Evolutionary conservation across 92 coral and sea anemone genomes (phyloP).

Genomic region (Porites lobata): DNA sequence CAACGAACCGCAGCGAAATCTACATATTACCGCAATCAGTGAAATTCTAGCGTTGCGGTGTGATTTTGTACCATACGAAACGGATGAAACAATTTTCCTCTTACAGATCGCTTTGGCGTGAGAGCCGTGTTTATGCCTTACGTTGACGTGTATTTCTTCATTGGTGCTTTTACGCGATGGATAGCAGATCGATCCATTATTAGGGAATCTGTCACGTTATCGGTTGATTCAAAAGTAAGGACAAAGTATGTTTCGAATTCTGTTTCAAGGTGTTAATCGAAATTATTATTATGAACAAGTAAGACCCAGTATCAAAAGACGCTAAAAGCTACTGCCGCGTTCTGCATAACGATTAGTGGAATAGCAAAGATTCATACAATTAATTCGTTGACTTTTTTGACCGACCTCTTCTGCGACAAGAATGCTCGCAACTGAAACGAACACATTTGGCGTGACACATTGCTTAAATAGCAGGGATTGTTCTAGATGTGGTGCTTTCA

Average conservation of each 20-base stretch:
- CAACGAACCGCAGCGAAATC: constrained; percentile 7
- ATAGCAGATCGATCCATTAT: neutral
- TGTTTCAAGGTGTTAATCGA: too few species aligned
- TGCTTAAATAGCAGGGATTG: neutral
- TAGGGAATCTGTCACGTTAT: neutral
- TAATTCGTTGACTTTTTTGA: neutral
- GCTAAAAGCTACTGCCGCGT: neutral
- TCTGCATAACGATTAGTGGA: neutral
- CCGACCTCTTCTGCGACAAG: neutral
- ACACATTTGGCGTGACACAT: neutral
- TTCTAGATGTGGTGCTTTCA: neutral
- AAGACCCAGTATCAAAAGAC: neutral
- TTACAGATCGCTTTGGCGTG: neutral
- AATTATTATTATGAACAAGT: neutral
- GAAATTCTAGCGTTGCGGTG: constrained; percentile 1
- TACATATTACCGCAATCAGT: neutral
- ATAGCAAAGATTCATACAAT: neutral
- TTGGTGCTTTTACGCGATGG: neutral
- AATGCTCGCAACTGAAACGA: neutral
- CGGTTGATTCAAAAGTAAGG: neutral
- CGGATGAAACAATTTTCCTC: neutral
- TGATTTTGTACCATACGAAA: constrained; percentile 15
- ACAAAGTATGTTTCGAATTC: neutral
- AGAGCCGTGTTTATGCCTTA: neutral
- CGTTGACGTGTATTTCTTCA: too few species aligned